Conservation (phyloP, 2,113 vertebrate species). For the Proteles cristata region DNA sequence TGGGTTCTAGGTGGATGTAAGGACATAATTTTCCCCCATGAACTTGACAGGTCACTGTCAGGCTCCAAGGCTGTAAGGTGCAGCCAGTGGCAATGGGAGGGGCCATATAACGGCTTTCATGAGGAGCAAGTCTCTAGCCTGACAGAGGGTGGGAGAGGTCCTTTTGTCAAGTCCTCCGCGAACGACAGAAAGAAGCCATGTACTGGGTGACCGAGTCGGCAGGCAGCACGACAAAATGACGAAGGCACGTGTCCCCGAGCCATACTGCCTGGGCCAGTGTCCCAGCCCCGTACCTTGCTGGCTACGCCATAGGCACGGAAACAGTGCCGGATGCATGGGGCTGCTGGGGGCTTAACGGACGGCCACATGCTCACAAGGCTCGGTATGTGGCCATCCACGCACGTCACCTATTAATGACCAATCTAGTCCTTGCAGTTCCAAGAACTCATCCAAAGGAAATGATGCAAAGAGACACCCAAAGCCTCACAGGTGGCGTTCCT, state of each 20-base stretch:
- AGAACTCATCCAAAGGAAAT: neutral
- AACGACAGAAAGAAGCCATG: neutral
- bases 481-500: neutral
- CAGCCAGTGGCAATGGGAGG: neutral
- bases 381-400: rapidly evolving
- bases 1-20: too few relatives aligned
- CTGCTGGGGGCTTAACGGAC: neutral
- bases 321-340: neutral
- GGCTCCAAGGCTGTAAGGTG: neutral
- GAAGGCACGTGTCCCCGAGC: neutral
- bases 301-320: neutral
- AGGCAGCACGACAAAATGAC: rapidly evolving
- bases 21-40: neutral
- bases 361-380: neutral
- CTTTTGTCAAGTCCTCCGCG: neutral
- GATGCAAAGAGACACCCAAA: neutral
- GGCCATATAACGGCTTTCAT: rapidly evolving
- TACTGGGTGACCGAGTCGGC: neutral
- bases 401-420: neutral
- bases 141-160: neutral
- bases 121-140: neutral
- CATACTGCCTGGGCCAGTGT: neutral
- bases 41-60: neutral
- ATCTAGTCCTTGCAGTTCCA: neutral
- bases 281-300: neutral